These are phyloP conservation scores for Luffia ferchaultella DNA, from an alignment of 2,888 invertebrate species.

Conservation along the genomic window DNA sequence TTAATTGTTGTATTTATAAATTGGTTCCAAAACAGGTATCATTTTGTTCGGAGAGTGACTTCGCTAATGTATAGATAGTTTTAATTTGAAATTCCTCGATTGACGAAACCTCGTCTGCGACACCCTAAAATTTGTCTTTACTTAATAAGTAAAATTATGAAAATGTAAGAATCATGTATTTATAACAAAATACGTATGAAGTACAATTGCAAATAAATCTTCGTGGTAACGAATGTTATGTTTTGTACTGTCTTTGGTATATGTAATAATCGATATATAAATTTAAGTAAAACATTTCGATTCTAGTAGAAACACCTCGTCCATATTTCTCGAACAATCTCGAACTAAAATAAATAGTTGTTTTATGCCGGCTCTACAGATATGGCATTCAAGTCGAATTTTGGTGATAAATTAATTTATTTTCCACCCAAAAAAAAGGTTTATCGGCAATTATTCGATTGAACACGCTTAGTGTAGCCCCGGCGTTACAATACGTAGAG, in stretches of 20 bases:
- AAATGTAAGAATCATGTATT: slow-evolving; percentile 28
- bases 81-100: background rate
- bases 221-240: slow-evolving; percentile 33
- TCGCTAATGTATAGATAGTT: background rate
- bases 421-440: too few species aligned
- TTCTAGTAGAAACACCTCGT: slow-evolving; percentile 34
- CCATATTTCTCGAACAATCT: slow-evolving; percentile 21
- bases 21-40: slow-evolving; percentile 45
- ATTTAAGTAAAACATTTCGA: slow-evolving; percentile 21
- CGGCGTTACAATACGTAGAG: slow-evolving; percentile 9
- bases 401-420: too few species aligned
- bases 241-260: slow-evolving; percentile 38
- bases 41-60: slow-evolving; percentile 12
- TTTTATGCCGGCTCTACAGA: too few species aligned
- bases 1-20: slow-evolving; percentile 59
- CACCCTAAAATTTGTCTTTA: slow-evolving; percentile 5
- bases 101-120: background rate
- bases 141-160: slow-evolving; percentile 7
- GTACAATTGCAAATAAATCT: slow-evolving; percentile 58
- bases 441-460: too few species aligned
- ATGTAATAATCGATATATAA: slow-evolving; percentile 33
- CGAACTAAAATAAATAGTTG: background rate
- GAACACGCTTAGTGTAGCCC: too few species aligned
- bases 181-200: slow-evolving; percentile 63
- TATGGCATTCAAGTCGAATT: too few species aligned